Evolutionary conservation across 92 coral and sea anemone species (phyloP).

Genomic region (Zoanthus gigantus): DNA sequence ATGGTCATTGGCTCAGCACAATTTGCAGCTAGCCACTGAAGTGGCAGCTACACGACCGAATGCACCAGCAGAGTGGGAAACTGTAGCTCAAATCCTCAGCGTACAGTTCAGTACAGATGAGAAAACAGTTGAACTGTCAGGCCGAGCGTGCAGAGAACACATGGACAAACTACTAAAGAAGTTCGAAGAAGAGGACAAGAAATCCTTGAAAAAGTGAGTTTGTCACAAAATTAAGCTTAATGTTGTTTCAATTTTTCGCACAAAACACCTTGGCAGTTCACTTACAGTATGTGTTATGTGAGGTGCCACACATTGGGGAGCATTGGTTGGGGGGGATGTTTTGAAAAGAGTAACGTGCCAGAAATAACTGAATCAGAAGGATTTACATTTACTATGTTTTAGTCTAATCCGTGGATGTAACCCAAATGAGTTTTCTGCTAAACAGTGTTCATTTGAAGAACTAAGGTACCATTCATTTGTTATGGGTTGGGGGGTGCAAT

Average conservation of each 20-base stretch:
- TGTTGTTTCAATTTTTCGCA: no score
- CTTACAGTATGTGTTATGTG: no score
- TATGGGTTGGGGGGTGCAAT: not conserved
- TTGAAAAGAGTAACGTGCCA: no score
- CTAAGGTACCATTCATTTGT: not conserved
- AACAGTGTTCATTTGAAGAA: no score
- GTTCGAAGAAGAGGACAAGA: constrained; percentile 15
- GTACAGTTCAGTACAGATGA: constrained; percentile 7
- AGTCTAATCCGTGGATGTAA: no score
- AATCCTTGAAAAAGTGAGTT: constrained; percentile 13
- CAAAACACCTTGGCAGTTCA: no score
- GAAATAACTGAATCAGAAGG: no score
- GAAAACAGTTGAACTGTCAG: constrained; percentile 12
- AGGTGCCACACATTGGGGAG: no score
- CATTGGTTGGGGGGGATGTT: no score
- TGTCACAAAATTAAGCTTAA: not conserved
- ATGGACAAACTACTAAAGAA: constrained; percentile 13
- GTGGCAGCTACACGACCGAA: constrained; percentile 7
- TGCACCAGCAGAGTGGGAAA: constrained; percentile 16
- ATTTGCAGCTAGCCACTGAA: constrained; percentile 10
- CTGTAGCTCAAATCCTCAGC: constrained; percentile 3
- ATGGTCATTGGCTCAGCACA: constrained; percentile 32
- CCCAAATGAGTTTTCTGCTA: no score
- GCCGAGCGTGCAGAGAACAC: constrained; percentile 20
- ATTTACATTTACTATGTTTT: no score